Base-by-base conservation (phyloP, 30 jellyfish, hydroid and myxozoan genomes). In the Hydractinia echinata region DNA sequence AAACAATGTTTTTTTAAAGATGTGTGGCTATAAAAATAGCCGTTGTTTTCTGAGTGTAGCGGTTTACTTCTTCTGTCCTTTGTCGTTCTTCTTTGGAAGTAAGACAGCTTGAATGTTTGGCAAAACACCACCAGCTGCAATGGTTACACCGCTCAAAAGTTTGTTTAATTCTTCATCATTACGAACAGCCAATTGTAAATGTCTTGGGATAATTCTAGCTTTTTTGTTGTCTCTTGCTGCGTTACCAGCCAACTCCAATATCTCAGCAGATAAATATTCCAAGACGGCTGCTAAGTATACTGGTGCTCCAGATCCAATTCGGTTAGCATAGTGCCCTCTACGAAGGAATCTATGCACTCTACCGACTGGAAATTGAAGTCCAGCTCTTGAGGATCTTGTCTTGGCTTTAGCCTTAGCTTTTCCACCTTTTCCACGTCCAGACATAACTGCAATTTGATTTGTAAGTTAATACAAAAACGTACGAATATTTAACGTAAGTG, bases 141-240 rank as follows among this genome's bases (percentile, higher is more conserved):
- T 94, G 8, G 99, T 94, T 61, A 94, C 99, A 5, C 99, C 99
- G 55, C 81, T n/a, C 69, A 94, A 71, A 77, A 94, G 92, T 60
- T 94, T 94, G 88, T 88, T 94, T 71, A 94, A 69, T 72, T 94
- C 99, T 84, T 94, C 99, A 82, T 94, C 99, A 73, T 94, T 94
- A 8, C 96, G 70, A 82, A 94, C 95, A 39, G 99, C 99, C 55
- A 94, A 92, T 67, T 87, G 96, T 44, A 94, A 77, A 68, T 94
- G 99, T 51, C 99, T 89, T n/a, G 99, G 97, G 44, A 94, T 81
- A 73, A 94, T 88, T 20, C 99, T 76, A 0, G 95, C 52, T 76
- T 94, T 94, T 79, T 94, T 94, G 95, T 94, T 94, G 88, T 94
- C 99, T 54, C 99, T 72, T 66, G 99, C 99, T 13, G 99, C 99